Percentiles rank a stretch among this genome's conserved stretches.
These are phyloP conservation scores for Oegoconia quadripuncta DNA, from an alignment of 2,888 invertebrate species.

Conservation along the genomic window DNA sequence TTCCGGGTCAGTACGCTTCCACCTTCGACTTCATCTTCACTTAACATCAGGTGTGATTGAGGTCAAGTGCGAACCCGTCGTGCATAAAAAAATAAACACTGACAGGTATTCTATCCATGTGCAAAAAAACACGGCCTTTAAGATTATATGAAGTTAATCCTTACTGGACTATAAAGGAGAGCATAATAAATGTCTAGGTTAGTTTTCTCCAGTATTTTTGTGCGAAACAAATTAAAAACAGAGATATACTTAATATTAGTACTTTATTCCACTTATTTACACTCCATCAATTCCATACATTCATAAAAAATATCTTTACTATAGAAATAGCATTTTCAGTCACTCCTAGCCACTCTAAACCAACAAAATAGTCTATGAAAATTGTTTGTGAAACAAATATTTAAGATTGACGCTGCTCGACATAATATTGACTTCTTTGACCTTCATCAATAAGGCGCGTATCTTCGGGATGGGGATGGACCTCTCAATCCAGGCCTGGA, in stretches of 20 bases:
- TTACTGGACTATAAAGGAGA: no score
- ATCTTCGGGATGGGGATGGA: constrained; percentile 90
- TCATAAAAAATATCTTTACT: constrained; percentile 39
- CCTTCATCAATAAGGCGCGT: constrained; percentile 89
- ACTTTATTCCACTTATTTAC: constrained; percentile 71
- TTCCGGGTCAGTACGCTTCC: no score
- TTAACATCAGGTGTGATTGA: no score
- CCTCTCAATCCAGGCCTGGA: constrained; percentile 88
- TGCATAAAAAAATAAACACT: no score
- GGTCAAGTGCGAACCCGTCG: no score
- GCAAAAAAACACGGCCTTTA: no score
- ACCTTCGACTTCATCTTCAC: no score
- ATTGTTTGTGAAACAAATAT: constrained; percentile 43
- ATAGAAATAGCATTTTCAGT: constrained; percentile 49
- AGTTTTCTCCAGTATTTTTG: no score
- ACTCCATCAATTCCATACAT: constrained; percentile 43
- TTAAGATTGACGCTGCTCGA: constrained; percentile 31
- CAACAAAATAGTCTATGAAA: constrained; percentile 49
- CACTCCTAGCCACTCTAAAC: constrained; percentile 36
- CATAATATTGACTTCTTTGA: no score
- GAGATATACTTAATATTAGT: constrained; percentile 57
- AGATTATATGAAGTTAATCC: no score
- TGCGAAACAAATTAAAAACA: constrained; percentile 18
- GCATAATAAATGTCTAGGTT: no score
- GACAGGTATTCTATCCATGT: no score